Percentiles rank a stretch among this genome's conserved stretches.
phyloP scores from a whole-genome alignment of 2,797 vertebrate species.

The Chaetophractus vellerosus region DNA sequence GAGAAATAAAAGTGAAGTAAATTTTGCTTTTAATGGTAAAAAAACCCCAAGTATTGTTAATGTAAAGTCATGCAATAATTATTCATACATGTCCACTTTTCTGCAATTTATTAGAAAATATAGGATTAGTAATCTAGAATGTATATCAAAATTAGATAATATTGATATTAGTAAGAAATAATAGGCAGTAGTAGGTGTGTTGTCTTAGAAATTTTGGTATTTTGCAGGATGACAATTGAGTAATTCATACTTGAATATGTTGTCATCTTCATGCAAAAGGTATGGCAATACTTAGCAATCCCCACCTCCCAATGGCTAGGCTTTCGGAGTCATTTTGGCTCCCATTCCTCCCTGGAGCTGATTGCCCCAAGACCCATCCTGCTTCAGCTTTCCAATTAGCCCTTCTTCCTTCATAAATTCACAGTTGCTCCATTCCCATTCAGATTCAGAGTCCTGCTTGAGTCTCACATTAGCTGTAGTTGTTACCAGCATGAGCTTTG shows the following conservation, averaged over 20 bases:
- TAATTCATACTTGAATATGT: conserved; percentile 31
- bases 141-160: conserved; percentile 20
- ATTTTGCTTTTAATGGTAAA: conserved; percentile 61
- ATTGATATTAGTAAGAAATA: conserved; percentile 32
- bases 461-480: conserved; percentile 6
- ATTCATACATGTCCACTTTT: conserved; percentile 32
- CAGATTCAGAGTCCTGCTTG: neutral
- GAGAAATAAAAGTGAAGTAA: conserved; percentile 10
- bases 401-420: conserved; percentile 7
- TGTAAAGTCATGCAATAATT: conserved; percentile 38
- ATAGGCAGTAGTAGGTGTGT: neutral
- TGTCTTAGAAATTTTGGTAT: conserved; percentile 42
- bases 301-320: neutral
- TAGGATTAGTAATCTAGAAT: conserved; percentile 16
- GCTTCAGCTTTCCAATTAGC: conserved; percentile 12
- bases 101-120: conserved; percentile 42
- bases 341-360: neutral
- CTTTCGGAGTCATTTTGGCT: neutral
- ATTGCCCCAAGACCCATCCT: neutral
- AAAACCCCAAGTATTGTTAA: conserved; percentile 38
- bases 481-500: neutral
- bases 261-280: conserved; percentile 8
- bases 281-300: neutral
- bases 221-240: neutral
- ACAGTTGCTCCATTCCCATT: neutral